These are phyloP conservation scores for Macrobrachium nipponense DNA, from an alignment of 1,140 invertebrate species.

Conservation along the genomic window DNA sequence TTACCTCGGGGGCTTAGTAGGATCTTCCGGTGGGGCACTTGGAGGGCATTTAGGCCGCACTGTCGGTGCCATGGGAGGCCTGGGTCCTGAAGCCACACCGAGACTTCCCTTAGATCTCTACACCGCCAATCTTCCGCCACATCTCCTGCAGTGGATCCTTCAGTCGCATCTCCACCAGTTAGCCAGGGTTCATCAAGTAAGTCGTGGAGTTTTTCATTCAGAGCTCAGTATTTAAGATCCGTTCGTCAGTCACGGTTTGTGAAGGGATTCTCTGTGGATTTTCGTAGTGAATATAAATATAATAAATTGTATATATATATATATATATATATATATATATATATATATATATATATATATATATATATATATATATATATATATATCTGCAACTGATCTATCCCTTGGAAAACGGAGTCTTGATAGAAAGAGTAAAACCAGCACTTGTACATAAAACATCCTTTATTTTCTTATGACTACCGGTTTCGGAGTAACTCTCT, in stretches of 20 bases:
- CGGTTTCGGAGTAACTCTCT: no score
- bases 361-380: constrained; percentile 1
- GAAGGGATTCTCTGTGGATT: background rate
- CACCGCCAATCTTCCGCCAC: constrained; percentile 48
- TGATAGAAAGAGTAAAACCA: no score
- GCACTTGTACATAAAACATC: no score
- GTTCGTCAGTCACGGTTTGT: background rate
- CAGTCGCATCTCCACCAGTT: constrained; percentile 49
- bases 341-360: background rate
- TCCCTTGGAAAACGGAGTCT: no score
- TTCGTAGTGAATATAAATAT: no score
- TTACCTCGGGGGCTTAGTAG: no score
- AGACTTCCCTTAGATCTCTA: constrained; percentile 34
- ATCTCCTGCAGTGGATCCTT: constrained; percentile 48
- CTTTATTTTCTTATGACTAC: no score
- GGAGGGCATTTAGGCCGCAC: no score
- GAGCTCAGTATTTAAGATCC: background rate
- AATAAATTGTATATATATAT: background rate
- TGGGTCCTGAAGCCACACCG: background rate
- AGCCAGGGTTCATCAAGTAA: constrained; percentile 37
- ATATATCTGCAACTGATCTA: background rate
- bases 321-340: background rate
- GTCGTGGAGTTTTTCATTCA: no score
- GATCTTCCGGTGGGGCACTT: no score
- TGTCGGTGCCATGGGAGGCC: no score